Percentiles rank a stretch among this genome's conserved stretches.
Evolutionary conservation across 2,888 invertebrate genomes (phyloP).

Genomic region (Ichneumoninae sp.): DNA sequence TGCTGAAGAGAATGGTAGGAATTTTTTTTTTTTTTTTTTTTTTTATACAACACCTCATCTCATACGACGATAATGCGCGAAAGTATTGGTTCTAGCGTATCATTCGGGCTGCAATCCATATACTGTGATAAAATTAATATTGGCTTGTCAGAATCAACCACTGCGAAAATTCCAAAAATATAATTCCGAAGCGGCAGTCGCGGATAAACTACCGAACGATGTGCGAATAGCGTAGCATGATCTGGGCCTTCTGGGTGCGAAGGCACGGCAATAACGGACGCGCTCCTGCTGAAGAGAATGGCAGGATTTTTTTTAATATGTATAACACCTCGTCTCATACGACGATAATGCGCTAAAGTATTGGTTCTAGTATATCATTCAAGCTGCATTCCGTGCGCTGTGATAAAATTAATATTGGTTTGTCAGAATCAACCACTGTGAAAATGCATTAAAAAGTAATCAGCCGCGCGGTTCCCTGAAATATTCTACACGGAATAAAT

Average conservation of each 20-base stretch:
- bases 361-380: background rate
- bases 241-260: background rate
- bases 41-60: too few species aligned
- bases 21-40: background rate
- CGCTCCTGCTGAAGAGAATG: constrained; percentile 1
- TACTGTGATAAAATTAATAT: too few species aligned
- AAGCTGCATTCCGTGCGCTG: background rate
- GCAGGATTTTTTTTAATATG: background rate
- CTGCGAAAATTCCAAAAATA: background rate
- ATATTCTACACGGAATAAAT: background rate
- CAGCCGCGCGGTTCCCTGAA: background rate
- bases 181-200: constrained; percentile 1
- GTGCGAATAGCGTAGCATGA: constrained; percentile 25
- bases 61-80: too few species aligned
- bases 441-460: background rate
- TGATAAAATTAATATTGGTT: background rate
- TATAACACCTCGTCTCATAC: too few species aligned
- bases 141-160: too few species aligned
- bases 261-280: background rate
- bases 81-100: too few species aligned
- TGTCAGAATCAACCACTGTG: background rate
- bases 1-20: constrained; percentile 8
- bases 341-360: background rate
- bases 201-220: constrained; percentile 15
- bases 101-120: too few species aligned